Evolutionary conservation across 2,888 invertebrate species (phyloP), one percentile per base, ranked within the genome.

Genomic region (Ceriagrion tenellum): DNA sequence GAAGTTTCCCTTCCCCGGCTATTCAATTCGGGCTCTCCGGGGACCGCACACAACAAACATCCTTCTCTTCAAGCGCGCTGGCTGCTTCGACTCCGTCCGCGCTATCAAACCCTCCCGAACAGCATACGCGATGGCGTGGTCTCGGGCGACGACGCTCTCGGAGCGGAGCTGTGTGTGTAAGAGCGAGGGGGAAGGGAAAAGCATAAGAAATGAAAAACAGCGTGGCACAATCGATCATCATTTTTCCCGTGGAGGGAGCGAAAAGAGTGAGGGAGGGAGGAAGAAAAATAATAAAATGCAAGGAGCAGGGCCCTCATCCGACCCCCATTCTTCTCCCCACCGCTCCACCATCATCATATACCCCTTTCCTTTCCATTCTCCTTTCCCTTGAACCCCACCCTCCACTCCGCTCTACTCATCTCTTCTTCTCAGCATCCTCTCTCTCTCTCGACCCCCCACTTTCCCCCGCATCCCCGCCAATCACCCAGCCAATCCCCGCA

Each of bases 191-290:
- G 47, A 47, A 8, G 47, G 47, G 4, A 47, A 8, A 26, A n/a
- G 81, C 23, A 18, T 13, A 13, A 81, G 81, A 81, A 81, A 81
- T 81, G 81, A 35, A 81, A 81, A 81, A 35, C 30, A 35, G 81
- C 81, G 35, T 13, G 81, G 81, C 81, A 35, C 81, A 81, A 81
- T 81, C 81, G 81, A 81, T 81, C 81, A 81, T 81, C 81, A 35
- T 81, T 81, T 81, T 81, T 81, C 18, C 81, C 81, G 35, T 13
- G 35, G 35, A n/a, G 8, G 69, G 69, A 69, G 69, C 47, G 47
- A 69, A 20, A 12, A 69, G 69, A 59, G n/a, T 6, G 81, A 81
- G 81, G 35, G 26, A 13, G 18, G 81, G 10, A 20, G 59, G 59
- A 16, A 16, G 26, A 35, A n/a, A 18, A 81, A 81, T 81, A 81